Percentiles rank a stretch among this genome's conserved stretches.
Conservation (phyloP, 2,113 vertebrate genomes). For the Poecilia latipinna region DNA sequence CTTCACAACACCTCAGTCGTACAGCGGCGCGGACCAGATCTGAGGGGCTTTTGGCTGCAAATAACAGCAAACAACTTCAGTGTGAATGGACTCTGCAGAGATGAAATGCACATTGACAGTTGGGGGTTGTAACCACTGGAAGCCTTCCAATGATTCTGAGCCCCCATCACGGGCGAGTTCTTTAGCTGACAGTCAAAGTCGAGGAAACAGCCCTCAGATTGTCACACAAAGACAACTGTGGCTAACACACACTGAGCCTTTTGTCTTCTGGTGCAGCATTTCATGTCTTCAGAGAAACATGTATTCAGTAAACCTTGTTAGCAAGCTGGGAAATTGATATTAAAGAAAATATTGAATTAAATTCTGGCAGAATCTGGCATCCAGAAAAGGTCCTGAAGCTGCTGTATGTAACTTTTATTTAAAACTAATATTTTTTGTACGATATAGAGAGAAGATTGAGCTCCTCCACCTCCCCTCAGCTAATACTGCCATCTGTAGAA, state of each 20-base stretch:
- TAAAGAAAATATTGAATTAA: constrained; percentile 12
- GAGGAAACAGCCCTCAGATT: constrained; percentile 30
- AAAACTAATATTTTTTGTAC: too few species aligned
- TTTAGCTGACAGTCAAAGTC: constrained; percentile 62
- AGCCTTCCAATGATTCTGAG: constrained; percentile 59
- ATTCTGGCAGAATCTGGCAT: too few species aligned
- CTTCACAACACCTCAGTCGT: constrained; percentile 16
- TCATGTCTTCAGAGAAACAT: constrained; percentile 34
- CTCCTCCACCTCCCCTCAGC: too few species aligned
- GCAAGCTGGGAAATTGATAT: constrained; percentile 23
- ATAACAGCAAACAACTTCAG: constrained; percentile 63
- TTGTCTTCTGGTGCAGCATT: constrained; percentile 42
- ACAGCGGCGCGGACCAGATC: constrained; percentile 32
- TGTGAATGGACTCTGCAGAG: constrained; percentile 50
- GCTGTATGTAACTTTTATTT: too few species aligned
- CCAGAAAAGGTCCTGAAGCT: too few species aligned
- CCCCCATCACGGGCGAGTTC: constrained; percentile 47
- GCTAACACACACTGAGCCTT: constrained; percentile 44
- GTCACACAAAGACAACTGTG: constrained; percentile 47
- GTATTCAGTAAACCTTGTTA: constrained; percentile 33
- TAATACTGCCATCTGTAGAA: too few species aligned
- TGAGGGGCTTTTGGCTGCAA: constrained; percentile 45
- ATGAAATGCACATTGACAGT: constrained; percentile 70
- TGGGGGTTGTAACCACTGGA: constrained; percentile 61
- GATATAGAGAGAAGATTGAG: too few species aligned